Conservation (phyloP, 2,797 vertebrate genomes). For the Propithecus deckenii region DNA sequence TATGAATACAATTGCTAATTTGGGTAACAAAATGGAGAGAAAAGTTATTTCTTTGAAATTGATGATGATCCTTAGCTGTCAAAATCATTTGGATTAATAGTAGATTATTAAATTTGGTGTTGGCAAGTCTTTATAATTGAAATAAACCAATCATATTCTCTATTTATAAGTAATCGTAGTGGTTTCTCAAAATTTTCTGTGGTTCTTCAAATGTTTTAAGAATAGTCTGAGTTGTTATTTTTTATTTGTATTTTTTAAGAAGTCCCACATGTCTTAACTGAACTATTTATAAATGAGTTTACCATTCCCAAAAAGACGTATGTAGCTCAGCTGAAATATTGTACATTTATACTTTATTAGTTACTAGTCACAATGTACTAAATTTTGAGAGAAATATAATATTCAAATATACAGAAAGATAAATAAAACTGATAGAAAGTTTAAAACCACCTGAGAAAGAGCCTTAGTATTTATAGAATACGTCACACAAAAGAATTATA, state of each 20-base stretch:
- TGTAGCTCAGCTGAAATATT: background rate
- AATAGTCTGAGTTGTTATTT: background rate
- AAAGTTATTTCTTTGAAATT: background rate
- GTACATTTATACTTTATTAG: background rate
- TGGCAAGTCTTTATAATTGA: background rate
- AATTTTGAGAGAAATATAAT: background rate
- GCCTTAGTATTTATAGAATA: background rate
- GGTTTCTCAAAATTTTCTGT: background rate
- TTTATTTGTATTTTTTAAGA: background rate
- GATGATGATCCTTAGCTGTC: background rate
- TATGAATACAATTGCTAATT: background rate
- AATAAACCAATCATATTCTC: background rate
- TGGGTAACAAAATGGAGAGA: background rate
- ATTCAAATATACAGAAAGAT: background rate
- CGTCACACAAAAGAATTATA: background rate
- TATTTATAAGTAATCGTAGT: background rate
- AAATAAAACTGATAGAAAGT: background rate
- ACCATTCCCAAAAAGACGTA: background rate
- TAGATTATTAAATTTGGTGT: background rate
- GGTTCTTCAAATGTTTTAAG: background rate
- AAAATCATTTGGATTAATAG: background rate
- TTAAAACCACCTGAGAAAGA: background rate
- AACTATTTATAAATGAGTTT: background rate
- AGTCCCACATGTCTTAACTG: background rate
- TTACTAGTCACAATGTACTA: background rate